Evolutionary conservation across 2,888 invertebrate genomes (phyloP).

Genomic region (Callyntrura sp.): DNA sequence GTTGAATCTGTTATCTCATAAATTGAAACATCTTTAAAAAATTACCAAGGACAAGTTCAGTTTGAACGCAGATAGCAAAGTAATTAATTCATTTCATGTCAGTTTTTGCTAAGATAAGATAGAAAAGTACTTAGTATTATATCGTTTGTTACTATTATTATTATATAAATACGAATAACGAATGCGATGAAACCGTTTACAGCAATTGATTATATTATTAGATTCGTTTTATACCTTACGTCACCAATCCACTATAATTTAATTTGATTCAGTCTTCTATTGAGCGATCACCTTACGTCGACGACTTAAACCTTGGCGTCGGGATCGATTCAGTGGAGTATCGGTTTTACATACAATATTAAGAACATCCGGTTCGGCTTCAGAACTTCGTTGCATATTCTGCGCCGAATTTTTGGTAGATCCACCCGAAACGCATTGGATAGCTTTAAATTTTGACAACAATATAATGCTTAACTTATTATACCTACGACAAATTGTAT

Average conservation of each 20-base stretch:
- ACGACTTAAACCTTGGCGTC: conserved; percentile 32
- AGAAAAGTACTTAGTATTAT: too few relatives aligned
- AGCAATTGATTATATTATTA: conserved; percentile 12
- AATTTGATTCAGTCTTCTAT: conserved; percentile 30
- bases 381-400: not conserved
- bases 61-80: too few relatives aligned
- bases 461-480: too few relatives aligned
- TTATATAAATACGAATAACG: too few relatives aligned
- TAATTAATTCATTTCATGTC: too few relatives aligned
- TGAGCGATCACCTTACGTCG: not conserved
- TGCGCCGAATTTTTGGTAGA: not conserved
- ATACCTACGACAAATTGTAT: too few relatives aligned
- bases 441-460: not conserved
- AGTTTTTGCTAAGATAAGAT: too few relatives aligned
- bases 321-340: conserved; percentile 40
- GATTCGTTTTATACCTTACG: conserved; percentile 14
- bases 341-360: not conserved
- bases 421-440: conserved; percentile 6
- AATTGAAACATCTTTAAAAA: too few relatives aligned
- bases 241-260: not conserved
- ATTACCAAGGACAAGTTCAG: too few relatives aligned
- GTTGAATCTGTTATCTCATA: too few relatives aligned
- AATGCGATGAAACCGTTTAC: not conserved
- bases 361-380: not conserved
- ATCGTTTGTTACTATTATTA: too few relatives aligned